Evolutionary conservation across 2,113 vertebrate species (phyloP).

Genomic region (Tetrax tetrax): DNA sequence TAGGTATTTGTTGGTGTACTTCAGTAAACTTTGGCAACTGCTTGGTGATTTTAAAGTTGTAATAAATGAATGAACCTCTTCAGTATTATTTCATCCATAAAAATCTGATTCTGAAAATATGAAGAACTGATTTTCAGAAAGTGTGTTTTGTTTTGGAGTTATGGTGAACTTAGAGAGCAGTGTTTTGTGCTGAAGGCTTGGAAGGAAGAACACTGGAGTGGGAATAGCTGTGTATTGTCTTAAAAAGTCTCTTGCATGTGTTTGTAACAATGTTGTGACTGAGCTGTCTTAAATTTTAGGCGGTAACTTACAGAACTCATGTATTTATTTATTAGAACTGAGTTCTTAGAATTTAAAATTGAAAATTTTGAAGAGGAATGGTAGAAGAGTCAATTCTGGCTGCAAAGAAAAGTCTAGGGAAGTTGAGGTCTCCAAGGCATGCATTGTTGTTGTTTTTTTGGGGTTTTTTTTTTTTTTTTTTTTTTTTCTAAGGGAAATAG

Average conservation of each 20-base stretch:
- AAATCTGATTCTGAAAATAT: neutral
- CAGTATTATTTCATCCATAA: neutral
- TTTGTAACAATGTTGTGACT: neutral
- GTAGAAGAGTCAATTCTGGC: neutral
- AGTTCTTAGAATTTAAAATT: conserved; percentile 15
- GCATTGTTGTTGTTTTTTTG: neutral
- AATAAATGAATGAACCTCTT: neutral
- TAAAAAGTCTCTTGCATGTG: neutral
- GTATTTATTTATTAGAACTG: neutral
- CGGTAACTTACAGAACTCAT: neutral
- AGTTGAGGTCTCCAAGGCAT: neutral
- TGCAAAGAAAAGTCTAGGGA: neutral
- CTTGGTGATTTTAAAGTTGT: neutral
- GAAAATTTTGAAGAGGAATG: neutral
- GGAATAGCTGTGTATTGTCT: neutral
- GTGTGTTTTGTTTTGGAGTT: neutral
- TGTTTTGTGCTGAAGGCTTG: neutral
- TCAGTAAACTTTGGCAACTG: neutral
- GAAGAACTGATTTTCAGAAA: neutral
- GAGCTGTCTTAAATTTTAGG: neutral
- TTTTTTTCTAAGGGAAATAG: conserved; percentile 12
- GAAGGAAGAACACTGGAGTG: neutral
- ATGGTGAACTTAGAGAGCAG: neutral
- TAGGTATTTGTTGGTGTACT: neutral
- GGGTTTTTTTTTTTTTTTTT: conserved; percentile 51